phyloP scores from a whole-genome alignment of 2,113 vertebrate species.

The Cavia porcellus region DNA sequence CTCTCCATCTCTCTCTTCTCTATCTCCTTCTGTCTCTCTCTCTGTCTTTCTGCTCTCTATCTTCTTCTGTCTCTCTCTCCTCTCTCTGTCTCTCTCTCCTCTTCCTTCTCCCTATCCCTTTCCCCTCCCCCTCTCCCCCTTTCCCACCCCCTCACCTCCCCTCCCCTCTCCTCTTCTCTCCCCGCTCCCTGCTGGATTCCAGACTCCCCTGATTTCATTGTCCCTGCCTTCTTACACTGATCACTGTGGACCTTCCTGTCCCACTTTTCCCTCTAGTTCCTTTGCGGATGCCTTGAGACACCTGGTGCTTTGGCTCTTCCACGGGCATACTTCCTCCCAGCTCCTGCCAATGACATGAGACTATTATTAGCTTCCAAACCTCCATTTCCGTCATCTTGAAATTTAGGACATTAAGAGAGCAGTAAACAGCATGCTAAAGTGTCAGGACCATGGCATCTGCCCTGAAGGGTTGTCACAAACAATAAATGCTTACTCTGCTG shows the following conservation, averaged over 20 bases:
- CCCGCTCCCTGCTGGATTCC: neutral
- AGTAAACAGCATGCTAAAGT: constrained; percentile 72
- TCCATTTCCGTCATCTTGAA: constrained; percentile 65
- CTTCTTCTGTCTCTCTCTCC: too few species aligned
- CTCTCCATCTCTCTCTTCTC: neutral
- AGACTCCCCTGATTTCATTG: neutral
- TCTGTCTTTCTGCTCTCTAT: neutral
- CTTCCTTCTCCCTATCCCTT: too few species aligned
- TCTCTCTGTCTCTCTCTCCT: too few species aligned
- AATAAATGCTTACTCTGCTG: constrained; percentile 72
- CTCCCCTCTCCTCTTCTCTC: too few species aligned
- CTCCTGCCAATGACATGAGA: constrained; percentile 28
- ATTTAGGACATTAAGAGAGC: constrained; percentile 69
- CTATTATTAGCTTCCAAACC: constrained; percentile 77
- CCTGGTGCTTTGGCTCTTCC: neutral
- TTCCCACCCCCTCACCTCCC: too few species aligned
- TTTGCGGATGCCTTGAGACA: constrained; percentile 40
- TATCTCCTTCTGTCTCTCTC: neutral
- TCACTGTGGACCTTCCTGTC: neutral
- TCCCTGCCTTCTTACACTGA: neutral
- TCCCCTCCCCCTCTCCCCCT: too few species aligned
- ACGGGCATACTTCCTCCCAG: neutral
- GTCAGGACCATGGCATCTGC: constrained; percentile 67
- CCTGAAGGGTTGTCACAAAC: constrained; percentile 71
- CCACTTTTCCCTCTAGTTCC: constrained; percentile 33